Conservation (phyloP, 2,888 invertebrate species). For the Drosophila multiciliata region DNA sequence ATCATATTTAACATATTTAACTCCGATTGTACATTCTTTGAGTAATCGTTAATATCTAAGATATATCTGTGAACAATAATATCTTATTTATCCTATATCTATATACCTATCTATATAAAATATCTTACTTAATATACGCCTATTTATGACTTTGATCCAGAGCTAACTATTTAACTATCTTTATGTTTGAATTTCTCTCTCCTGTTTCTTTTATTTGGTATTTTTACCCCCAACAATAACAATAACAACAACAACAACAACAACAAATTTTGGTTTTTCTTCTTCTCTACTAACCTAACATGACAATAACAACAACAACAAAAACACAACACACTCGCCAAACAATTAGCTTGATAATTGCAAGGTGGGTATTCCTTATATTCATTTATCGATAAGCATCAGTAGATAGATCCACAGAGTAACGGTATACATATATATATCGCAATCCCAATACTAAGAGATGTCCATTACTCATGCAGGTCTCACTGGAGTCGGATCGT, state of each 20-base stretch:
- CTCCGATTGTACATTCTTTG: background rate
- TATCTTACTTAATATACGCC: conserved; percentile 16
- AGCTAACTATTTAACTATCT: conserved; percentile 52
- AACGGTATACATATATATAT: background rate
- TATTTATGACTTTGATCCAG: conserved; percentile 28
- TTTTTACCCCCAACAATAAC: conserved; percentile 23
- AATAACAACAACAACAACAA: conserved; percentile 24
- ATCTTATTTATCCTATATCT: too few species aligned
- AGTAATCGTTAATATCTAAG: background rate
- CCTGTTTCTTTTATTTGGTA: conserved; percentile 33
- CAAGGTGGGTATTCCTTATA: conserved; percentile 68
- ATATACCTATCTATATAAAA: background rate
- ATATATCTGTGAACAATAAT: too few species aligned
- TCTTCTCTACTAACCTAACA: conserved; percentile 27
- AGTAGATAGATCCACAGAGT: background rate
- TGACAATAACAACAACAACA: conserved; percentile 8
- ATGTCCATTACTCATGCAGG: conserved; percentile 76
- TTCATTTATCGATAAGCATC: conserved; percentile 13
- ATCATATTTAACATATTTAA: background rate
- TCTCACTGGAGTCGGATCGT: conserved; percentile 84
- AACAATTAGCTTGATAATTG: conserved; percentile 75
- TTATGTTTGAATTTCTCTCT: conserved; percentile 57
- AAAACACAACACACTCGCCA: conserved; percentile 36
- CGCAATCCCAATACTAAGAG: conserved; percentile 14
- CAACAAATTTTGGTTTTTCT: conserved; percentile 33